A percentile compares a stretch with the other conserved stretches of the same genome.
phyloP scores from a whole-genome alignment of 1,140 invertebrate genomes.

The Whitmania pigra region DNA sequence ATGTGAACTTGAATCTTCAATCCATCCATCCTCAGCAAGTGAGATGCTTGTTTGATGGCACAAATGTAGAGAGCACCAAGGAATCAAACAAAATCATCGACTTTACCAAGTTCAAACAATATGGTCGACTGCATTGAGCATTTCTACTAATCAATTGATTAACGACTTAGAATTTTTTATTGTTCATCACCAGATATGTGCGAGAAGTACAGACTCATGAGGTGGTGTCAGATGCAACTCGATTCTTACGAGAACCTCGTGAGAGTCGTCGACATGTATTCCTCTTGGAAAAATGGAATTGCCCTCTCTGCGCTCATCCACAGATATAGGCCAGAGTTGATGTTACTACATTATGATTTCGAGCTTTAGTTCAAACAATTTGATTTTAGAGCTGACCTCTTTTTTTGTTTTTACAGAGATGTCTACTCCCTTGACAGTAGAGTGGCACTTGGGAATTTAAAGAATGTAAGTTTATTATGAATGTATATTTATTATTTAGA shows the following conservation, averaged over 20 bases:
- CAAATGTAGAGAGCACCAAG: background rate
- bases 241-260: slow-evolving; percentile 46
- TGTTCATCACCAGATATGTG: background rate
- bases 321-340: slow-evolving; percentile 72
- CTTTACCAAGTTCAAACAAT: background rate
- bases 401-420: slow-evolving; percentile 43
- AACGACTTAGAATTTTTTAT: too few species aligned
- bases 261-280: slow-evolving; percentile 54
- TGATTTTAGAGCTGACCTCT: background rate
- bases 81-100: background rate
- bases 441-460: slow-evolving; percentile 58
- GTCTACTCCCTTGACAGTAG: slow-evolving; percentile 53
- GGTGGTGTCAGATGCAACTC: slow-evolving; percentile 64
- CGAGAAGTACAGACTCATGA: slow-evolving; percentile 50
- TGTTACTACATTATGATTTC: slow-evolving; percentile 39
- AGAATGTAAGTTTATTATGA: slow-evolving; percentile 50
- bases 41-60: slow-evolving; percentile 1
- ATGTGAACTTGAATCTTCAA: slow-evolving; percentile 7
- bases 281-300: slow-evolving; percentile 60
- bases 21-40: slow-evolving; percentile 4
- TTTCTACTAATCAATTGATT: background rate
- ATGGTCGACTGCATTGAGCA: background rate
- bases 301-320: slow-evolving; percentile 69
- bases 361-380: background rate
- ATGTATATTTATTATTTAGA: too few species aligned